These are phyloP conservation scores for Apostichopus parvimensis DNA, from an alignment of 35 echinoderm and acorn worm species.

Conservation along the genomic window DNA sequence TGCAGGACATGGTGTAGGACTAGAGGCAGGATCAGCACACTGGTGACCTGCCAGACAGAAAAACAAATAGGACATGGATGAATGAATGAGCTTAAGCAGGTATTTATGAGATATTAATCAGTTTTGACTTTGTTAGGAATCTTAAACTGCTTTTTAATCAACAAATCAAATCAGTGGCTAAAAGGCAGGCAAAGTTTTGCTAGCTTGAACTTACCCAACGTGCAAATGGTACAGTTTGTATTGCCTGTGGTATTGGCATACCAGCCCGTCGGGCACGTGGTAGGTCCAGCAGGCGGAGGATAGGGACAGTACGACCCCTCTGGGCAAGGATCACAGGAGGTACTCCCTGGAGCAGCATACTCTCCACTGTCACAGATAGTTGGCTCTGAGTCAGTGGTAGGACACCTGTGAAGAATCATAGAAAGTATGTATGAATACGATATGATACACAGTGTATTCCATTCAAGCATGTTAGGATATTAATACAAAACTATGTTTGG, in stretches of 20 bases:
- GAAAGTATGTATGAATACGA: too few relatives aligned
- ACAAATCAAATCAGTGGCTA: too few relatives aligned
- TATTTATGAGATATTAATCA: too few relatives aligned
- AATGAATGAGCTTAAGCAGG: too few relatives aligned
- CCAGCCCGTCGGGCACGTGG: constrained; percentile 76
- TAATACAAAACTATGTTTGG: too few relatives aligned
- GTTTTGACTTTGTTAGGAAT: too few relatives aligned
- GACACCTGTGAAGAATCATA: constrained; percentile 58
- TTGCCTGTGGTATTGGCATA: constrained; percentile 79
- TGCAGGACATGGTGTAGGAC: constrained; percentile 60
- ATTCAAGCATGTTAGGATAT: too few relatives aligned
- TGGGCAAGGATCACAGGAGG: constrained; percentile 68
- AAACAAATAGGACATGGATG: too few relatives aligned
- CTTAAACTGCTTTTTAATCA: too few relatives aligned
- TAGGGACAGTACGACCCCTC: constrained; percentile 79
- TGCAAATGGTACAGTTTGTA: constrained; percentile 86
- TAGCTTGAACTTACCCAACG: constrained; percentile 66
- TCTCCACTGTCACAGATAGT: constrained; percentile 74
- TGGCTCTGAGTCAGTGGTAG: constrained; percentile 67
- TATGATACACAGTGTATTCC: too few relatives aligned
- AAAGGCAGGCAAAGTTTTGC: not conserved
- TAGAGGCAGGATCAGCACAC: constrained; percentile 63
- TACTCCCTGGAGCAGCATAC: constrained; percentile 69
- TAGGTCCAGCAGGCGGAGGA: constrained; percentile 60
- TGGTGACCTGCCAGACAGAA: constrained; percentile 56